A percentile compares a stretch with the other conserved stretches of the same genome.
Conservation (phyloP, 64 coral and sea anemone genomes). For the Pocillopora verrucosa region DNA sequence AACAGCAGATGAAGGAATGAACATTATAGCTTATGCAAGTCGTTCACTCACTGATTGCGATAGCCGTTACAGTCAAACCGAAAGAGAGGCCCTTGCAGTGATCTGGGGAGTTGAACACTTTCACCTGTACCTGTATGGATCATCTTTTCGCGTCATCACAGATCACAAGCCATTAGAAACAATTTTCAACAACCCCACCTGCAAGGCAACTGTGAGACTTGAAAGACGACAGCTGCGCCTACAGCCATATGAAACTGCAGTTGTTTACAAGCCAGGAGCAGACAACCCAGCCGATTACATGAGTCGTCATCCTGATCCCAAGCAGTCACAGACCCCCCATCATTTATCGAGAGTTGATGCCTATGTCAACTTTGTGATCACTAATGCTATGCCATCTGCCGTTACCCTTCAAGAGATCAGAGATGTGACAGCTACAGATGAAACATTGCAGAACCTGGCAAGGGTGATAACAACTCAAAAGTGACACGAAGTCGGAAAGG, state of each 20-base stretch:
- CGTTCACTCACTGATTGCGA: not conserved
- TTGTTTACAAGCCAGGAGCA: slow-evolving; percentile 35
- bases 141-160: slow-evolving; percentile 13
- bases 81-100: too few relatives aligned
- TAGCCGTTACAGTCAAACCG: not conserved
- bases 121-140: slow-evolving; percentile 27
- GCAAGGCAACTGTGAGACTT: slow-evolving; percentile 37
- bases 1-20: not conserved
- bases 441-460: slow-evolving; percentile 27
- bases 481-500: not conserved
- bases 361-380: slow-evolving; percentile 28
- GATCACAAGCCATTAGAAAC: slow-evolving; percentile 36
- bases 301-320: slow-evolving; percentile 19
- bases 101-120: not conserved
- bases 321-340: not conserved
- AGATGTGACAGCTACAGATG: not conserved
- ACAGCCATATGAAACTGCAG: slow-evolving; percentile 22
- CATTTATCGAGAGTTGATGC: slow-evolving; percentile 20
- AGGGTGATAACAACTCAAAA: not conserved
- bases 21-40: not conserved
- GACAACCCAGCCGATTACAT: slow-evolving; percentile 60
- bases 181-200: slow-evolving; percentile 6
- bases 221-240: slow-evolving; percentile 29
- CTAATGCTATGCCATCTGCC: slow-evolving; percentile 20
- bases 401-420: slow-evolving; percentile 18